Evolutionary conservation across 2,113 vertebrate genomes (phyloP), one percentile per base, ranked within the genome.

Genomic region (Lethenteron reissneri): DNA sequence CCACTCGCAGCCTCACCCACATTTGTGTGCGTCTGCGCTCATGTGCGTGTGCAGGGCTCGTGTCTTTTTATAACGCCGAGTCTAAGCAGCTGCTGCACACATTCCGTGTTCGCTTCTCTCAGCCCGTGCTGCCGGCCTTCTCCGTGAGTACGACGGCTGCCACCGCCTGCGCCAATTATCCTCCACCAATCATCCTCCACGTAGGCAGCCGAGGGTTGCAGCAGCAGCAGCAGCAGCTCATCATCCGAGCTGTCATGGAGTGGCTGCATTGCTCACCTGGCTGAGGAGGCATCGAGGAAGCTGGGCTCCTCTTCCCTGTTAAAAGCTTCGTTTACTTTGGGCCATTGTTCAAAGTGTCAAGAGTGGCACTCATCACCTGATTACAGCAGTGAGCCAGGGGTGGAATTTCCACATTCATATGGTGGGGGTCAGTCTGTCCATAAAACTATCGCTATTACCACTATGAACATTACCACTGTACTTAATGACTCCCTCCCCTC

Each of bases 91-190:
- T 91, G 77, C 81, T 97, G 21, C 80, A 95, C 75, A 81, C 81
- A 71, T 97, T 95, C 81, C 89, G 85, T 80, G 82, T 84, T 68
- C 92, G 87, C 76, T 97, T 94, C 81, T 83, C 80, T 70, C 88
- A 92, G 10, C 86, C 91, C 1, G 79, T 97, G 13, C 70, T 94
- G 41, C 91, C 90, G 8, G 91, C 87, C 62, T 95, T 97, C 78
- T 92, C 88, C 76, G 92, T 95, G 74, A 87, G 85, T 86, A 81
- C 25, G 9, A 68, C 60, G 8, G 64, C n/a, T 68, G n/a, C n/a
- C 8, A 17, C 25, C 25, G n/a, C n/a, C n/a, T 68, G n/a, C 11
- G 64, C 25, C 64, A 10, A 17, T 68, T 3, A 68, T 68, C 9
- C n/a, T 68, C 25, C 25, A 8, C 15, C 6, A 8, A 21, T 6